Evolutionary conservation across 1,140 invertebrate genomes (phyloP), one percentile per base, ranked within the genome.

Genomic region (Pomacea maculata): DNA sequence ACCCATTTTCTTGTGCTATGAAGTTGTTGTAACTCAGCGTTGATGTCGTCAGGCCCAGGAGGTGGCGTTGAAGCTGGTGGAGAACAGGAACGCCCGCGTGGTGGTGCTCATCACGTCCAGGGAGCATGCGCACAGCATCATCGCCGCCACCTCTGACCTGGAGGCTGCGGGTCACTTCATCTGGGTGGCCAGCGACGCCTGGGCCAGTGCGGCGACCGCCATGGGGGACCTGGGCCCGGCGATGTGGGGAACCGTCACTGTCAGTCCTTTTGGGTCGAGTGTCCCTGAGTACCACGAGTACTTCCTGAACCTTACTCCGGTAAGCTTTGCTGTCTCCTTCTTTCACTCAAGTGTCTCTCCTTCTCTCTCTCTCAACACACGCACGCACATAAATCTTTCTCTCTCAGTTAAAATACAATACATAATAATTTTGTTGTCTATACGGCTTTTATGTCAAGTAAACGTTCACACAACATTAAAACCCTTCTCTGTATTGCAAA

Each of bases 151-250:
- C 5, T 89, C 89, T 75, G 92, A 88, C 9, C 79, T 88, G 55
- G 84, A 87, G 70, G 79, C 86, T 15, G 75, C 67, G 1, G 65
- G 75, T 14, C 72, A 78, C 21, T 95, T 95, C 84, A 92, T 94
- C 65, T 95, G 94, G 94, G 92, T 95, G 17, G 95, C 94, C 5
- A 94, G 94, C 81, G 95, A 95, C 86, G 95, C 94, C 4, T 95
- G 95, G 95, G 95, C 95, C 11, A 93, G 93, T 77, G 94, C 95
- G 84, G 92, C 93, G n/a, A 94, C 94, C 81, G 88, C 95, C 5
- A 92, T 95, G 0, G 94, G 94, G 80, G 94, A 94, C 0, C 83
- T 94, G 6, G 94, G 95, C 85, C 93, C 94, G 5, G 94, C 94
- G 21, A 95, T 94, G 0, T 94, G 94, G 80, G 95, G 95, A 0